Base-by-base conservation (phyloP, 1,140 invertebrate species). In the Oreohelix idahoensis region DNA sequence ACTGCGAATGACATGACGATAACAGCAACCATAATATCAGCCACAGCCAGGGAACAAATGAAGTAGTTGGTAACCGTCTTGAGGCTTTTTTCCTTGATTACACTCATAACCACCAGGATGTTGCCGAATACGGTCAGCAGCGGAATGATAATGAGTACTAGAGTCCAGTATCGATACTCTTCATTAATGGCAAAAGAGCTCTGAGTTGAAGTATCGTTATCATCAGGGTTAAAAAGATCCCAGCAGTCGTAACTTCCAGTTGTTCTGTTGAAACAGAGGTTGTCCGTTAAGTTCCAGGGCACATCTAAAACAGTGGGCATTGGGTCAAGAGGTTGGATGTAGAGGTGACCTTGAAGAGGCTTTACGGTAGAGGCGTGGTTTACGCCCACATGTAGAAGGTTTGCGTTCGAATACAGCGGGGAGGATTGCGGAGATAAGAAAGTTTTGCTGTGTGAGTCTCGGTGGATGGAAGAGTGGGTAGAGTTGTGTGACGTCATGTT, bases 1-100 rank as follows among this genome's bases (percentile, higher is more conserved):
- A 99, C 97, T 82, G 97, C 98, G 92, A 98, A 98, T 23, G 98
- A 98, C 98, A 99, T 99, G 83, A 99, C 98, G 71, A 98, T 95
- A 10, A 97, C 95, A 39, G 98, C 98, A 1, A 99, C 98, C 83
- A 99, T 94, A 35, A 99, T 95, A 94, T 99, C 98, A 23, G 98
- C 98, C 17, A 99, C 95, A n/a, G 98, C 98, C 86, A 99, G 94
- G 84, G 97, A 98, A 86, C 99, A 97, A 91, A 99, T 99, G 94
- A 99, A 99, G 93, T 99, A 99, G 93, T 99, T 99, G 75, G 98
- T 99, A 81, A 97, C 97, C 13, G 97, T 98, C 91, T 98, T 97
- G 70, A 91, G 77, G 82, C 86, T 95, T 86, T 97, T 94, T 93
- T 99, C 98, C 70, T 96, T 94, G 79, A 96, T 95, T 15, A 99